These are phyloP conservation scores for Rachycentron canadum DNA, from an alignment of 2,797 vertebrate genomes.

Conservation along the genomic window DNA sequence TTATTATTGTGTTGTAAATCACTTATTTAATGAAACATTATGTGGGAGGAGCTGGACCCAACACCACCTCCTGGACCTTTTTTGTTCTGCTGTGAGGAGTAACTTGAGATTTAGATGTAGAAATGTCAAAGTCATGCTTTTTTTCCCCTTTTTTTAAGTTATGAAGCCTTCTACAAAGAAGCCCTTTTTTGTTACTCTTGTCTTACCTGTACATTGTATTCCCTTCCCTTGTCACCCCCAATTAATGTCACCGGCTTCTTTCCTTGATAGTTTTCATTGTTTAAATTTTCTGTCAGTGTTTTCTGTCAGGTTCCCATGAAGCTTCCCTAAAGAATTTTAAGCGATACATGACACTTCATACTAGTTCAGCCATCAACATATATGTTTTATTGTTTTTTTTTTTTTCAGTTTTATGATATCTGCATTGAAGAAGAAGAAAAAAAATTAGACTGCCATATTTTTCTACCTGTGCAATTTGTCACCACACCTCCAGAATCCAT, in stretches of 20 bases:
- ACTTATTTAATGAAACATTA: conserved; percentile 23
- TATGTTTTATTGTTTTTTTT: neutral
- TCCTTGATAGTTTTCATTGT: conserved; percentile 25
- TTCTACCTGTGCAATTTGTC: conserved; percentile 8
- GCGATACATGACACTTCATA: conserved; percentile 20
- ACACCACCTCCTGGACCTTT: conserved; percentile 9
- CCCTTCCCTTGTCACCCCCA: conserved; percentile 3
- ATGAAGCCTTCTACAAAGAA: neutral
- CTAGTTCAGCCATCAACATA: conserved; percentile 8
- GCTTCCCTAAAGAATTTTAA: conserved; percentile 30
- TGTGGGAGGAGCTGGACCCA: neutral
- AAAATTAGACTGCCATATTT: conserved; percentile 3
- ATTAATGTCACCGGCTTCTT: neutral
- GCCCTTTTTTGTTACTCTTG: conserved; percentile 9
- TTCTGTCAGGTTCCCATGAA: neutral
- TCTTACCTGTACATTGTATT: neutral
- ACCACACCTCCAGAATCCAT: conserved; percentile 12
- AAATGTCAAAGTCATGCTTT: conserved; percentile 14
- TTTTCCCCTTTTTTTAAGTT: neutral
- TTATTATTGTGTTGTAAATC: conserved; percentile 41
- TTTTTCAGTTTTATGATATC: conserved; percentile 25
- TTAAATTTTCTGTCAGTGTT: conserved; percentile 22
- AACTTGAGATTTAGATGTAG: neutral
- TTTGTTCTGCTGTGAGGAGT: neutral
- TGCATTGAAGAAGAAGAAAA: conserved; percentile 1